These are phyloP conservation scores for Euclidia mi DNA, from an alignment of 2,888 invertebrate genomes.

Conservation along the genomic window DNA sequence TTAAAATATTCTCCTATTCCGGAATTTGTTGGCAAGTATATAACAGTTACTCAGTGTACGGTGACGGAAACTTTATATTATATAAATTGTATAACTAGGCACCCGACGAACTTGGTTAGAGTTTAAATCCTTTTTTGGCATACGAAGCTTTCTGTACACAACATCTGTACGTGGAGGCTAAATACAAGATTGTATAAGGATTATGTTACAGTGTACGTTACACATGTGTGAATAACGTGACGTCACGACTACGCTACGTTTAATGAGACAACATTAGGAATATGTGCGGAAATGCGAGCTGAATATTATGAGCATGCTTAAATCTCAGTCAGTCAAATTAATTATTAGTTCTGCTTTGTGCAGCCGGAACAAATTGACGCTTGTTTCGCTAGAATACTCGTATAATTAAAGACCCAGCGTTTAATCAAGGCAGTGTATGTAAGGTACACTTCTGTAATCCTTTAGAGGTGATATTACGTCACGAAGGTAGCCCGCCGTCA, in stretches of 20 bases:
- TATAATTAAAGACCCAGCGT: slow-evolving; percentile 49
- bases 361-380: slow-evolving; percentile 50
- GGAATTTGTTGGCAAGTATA: slow-evolving; percentile 46
- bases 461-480: slow-evolving; percentile 40
- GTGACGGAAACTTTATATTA: slow-evolving; percentile 39
- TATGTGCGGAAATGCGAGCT: slow-evolving; percentile 49
- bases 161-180: no score
- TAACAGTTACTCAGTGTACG: slow-evolving; percentile 40
- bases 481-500: slow-evolving; percentile 44
- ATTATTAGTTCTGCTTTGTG: slow-evolving; percentile 52
- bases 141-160: slow-evolving; percentile 1
- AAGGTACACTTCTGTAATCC: slow-evolving; percentile 42
- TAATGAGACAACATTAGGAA: slow-evolving; percentile 42
- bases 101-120: slow-evolving; percentile 20
- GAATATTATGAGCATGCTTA: slow-evolving; percentile 48
- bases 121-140: slow-evolving; percentile 18
- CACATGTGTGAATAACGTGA: slow-evolving; percentile 16
- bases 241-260: slow-evolving; percentile 30
- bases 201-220: not conserved
- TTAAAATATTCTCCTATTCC: slow-evolving; percentile 54
- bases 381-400: slow-evolving; percentile 47
- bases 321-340: slow-evolving; percentile 55
- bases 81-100: slow-evolving; percentile 28
- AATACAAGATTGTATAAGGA: not conserved
- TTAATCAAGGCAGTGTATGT: slow-evolving; percentile 42